Conservation (phyloP, 2,113 vertebrate genomes). For the Menura novaehollandiae region DNA sequence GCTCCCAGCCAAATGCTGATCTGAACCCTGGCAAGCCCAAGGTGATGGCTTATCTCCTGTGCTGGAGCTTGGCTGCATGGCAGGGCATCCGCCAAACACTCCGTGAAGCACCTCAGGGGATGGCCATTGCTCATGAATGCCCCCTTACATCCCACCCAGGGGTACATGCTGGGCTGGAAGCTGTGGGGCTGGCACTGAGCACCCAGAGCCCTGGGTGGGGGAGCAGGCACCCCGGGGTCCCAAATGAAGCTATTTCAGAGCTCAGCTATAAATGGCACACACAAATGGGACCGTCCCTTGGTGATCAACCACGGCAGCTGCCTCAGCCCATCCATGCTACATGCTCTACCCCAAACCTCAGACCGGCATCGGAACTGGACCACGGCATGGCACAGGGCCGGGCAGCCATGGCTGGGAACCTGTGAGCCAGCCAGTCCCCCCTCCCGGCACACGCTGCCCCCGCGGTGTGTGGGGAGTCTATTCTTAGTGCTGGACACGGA, state of each 20-base stretch:
- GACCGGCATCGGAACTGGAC: rapidly evolving
- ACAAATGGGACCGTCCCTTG: rapidly evolving
- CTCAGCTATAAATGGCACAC: rapidly evolving
- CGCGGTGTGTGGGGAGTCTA: background rate
- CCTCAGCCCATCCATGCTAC: rapidly evolving
- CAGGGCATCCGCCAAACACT: background rate
- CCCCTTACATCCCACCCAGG: background rate
- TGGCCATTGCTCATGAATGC: rapidly evolving
- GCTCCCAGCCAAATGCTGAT: background rate
- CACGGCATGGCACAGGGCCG: rapidly evolving
- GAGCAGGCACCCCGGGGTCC: rapidly evolving
- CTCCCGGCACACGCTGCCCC: background rate
- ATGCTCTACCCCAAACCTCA: background rate
- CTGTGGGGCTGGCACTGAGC: background rate
- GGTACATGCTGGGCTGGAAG: rapidly evolving
- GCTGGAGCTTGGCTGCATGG: background rate
- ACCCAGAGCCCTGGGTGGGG: background rate
- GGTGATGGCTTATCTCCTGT: background rate
- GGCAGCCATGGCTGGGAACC: background rate
- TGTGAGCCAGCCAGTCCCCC: rapidly evolving
- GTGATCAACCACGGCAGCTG: rapidly evolving
- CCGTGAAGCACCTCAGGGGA: background rate
- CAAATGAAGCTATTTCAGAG: rapidly evolving
- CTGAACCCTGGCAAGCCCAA: background rate
- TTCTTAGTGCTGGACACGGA: slow-evolving; percentile 22